phyloP scores from a whole-genome alignment of 2,888 invertebrate genomes.

The Teleiodes luculella region DNA sequence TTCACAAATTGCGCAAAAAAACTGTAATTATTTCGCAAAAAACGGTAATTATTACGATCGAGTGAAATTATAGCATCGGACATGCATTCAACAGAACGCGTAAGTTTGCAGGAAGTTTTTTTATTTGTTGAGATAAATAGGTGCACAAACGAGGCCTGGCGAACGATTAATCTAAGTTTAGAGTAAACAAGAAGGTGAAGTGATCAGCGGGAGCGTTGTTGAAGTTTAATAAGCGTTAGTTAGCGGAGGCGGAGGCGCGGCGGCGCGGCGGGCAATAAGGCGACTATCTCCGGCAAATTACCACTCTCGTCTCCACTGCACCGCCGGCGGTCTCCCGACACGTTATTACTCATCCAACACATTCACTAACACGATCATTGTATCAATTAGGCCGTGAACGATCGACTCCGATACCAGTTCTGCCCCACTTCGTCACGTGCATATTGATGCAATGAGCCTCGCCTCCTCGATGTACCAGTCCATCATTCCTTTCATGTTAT shows the following conservation, averaged over 20 bases:
- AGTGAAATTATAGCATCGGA: conserved; percentile 8
- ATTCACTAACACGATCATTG: conserved; percentile 33
- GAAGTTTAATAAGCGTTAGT: conserved; percentile 78
- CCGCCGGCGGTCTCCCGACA: conserved; percentile 29
- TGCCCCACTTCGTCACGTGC: conserved; percentile 13
- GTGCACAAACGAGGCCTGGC: conserved; percentile 47
- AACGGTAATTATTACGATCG: background rate
- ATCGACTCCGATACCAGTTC: conserved; percentile 31
- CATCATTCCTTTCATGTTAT: conserved; percentile 3
- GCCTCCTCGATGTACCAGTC: background rate
- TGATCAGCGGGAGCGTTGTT: conserved; percentile 75
- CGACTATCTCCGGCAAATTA: conserved; percentile 69
- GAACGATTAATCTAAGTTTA: conserved; percentile 76
- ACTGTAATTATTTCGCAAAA: background rate
- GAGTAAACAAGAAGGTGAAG: conserved; percentile 75
- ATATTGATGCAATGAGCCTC: conserved; percentile 10
- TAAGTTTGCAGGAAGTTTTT: conserved; percentile 27
- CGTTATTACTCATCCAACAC: conserved; percentile 37
- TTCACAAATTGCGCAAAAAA: conserved; percentile 29
- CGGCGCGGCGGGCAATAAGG: conserved; percentile 24
- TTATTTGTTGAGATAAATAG: conserved; percentile 56
- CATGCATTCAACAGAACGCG: background rate
- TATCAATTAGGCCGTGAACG: conserved; percentile 41
- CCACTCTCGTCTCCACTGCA: conserved; percentile 25
- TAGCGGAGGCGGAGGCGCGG: conserved; percentile 58